These are phyloP conservation scores for Porites rus DNA, from an alignment of 92 coral and sea anemone genomes.

Conservation along the genomic window DNA sequence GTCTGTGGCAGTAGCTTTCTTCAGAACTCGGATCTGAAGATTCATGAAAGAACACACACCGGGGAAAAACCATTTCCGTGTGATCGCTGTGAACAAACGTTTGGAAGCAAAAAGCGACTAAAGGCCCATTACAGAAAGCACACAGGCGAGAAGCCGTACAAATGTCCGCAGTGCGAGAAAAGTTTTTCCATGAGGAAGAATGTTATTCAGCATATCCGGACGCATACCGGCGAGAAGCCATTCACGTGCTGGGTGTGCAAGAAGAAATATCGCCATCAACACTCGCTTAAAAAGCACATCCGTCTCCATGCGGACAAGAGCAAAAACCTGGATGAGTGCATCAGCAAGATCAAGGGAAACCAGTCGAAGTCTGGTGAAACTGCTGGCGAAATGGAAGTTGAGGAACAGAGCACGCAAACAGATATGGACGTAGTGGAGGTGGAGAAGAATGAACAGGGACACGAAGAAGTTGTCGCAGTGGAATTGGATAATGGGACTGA, in stretches of 20 bases:
- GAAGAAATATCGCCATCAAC: constrained; percentile 73
- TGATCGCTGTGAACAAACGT: constrained; percentile 29
- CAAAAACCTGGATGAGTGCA: constrained; percentile 24
- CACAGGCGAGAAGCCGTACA: constrained; percentile 95
- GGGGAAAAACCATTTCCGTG: constrained; percentile 49
- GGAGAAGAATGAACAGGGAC: background rate
- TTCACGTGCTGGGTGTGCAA: constrained; percentile 86
- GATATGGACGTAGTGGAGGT: background rate
- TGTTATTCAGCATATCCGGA: constrained; percentile 88
- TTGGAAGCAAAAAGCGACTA: constrained; percentile 40
- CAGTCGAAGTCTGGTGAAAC: background rate
- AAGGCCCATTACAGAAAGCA: constrained; percentile 64
- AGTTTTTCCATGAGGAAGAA: constrained; percentile 94
- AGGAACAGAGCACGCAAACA: background rate
- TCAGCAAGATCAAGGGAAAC: constrained; percentile 32
- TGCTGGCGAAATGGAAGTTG: background rate
- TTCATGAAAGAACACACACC: constrained; percentile 67
- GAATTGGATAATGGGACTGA: background rate
- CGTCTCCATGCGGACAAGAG: constrained; percentile 40
- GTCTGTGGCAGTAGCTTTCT: constrained; percentile 89
- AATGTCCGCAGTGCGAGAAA: constrained; percentile 88
- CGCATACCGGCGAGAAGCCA: constrained; percentile 96
- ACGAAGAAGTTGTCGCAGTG: background rate
- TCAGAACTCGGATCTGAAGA: constrained; percentile 93
- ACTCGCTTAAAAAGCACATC: constrained; percentile 44